Conservation (phyloP, 35 echinoderm and acorn worm genomes). For the Ptychodera flava region DNA sequence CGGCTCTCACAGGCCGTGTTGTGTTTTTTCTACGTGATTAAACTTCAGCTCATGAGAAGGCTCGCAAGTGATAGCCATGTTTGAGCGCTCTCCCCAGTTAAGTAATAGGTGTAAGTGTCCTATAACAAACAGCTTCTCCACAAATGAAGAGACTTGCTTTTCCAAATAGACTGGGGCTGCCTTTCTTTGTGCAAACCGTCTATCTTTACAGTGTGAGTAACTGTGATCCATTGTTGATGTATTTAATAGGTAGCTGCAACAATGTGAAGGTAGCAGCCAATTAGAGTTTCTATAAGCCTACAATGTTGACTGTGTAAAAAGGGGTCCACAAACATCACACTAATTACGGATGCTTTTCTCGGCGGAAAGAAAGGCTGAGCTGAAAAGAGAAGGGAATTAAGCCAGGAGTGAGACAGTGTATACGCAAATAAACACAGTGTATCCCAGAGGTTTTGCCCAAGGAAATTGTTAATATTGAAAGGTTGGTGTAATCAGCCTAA, state of each 20-base stretch:
- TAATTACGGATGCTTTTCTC: background rate
- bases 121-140: background rate
- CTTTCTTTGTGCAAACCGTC: background rate
- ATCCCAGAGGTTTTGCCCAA: background rate
- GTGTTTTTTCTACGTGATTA: background rate
- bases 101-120: slow-evolving; percentile 1
- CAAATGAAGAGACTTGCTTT: background rate
- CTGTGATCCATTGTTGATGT: background rate
- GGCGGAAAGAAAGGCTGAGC: background rate
- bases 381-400: background rate
- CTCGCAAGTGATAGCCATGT: background rate
- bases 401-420: background rate
- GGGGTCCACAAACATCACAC: background rate
- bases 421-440: background rate
- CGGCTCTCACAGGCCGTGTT: background rate
- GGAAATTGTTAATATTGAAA: slow-evolving; percentile 2
- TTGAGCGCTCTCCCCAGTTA: background rate
- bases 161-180: background rate
- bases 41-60: background rate
- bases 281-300: background rate
- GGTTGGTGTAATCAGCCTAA: background rate
- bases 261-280: background rate
- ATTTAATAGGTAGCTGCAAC: background rate
- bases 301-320: background rate
- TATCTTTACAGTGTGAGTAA: background rate